Conservation (phyloP, 2,113 vertebrate species). For the Tringa solitaria region DNA sequence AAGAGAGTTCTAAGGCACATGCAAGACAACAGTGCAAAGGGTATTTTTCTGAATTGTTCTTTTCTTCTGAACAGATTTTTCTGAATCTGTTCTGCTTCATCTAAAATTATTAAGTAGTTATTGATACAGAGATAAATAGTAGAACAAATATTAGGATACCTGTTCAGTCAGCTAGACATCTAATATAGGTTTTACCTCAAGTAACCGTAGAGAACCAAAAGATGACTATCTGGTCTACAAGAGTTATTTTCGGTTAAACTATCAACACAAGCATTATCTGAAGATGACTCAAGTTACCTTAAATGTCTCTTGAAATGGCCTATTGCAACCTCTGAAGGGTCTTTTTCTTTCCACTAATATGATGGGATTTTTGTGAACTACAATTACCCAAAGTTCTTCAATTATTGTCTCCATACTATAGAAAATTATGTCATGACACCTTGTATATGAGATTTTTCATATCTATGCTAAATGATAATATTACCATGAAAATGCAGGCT, state of each 20-base stretch:
- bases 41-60: not conserved
- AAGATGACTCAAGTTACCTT: not conserved
- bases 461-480: not conserved
- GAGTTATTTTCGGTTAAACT: not conserved
- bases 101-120: not conserved
- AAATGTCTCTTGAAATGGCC: not conserved
- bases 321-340: not conserved
- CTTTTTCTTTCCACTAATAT: not conserved
- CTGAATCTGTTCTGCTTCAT: not conserved
- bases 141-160: not conserved
- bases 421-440: not conserved
- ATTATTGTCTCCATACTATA: rapidly evolving
- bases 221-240: not conserved
- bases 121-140: not conserved
- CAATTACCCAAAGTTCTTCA: not conserved
- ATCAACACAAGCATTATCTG: not conserved
- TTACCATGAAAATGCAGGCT: not conserved
- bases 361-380: not conserved
- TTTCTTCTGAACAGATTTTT: not conserved
- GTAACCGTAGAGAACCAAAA: not conserved
- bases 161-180: not conserved
- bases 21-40: not conserved
- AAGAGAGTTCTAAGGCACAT: not conserved
- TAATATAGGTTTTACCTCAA: not conserved
- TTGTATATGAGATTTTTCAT: not conserved